These are phyloP conservation scores for Elegia similella DNA, from an alignment of 2,888 invertebrate species.

Conservation along the genomic window DNA sequence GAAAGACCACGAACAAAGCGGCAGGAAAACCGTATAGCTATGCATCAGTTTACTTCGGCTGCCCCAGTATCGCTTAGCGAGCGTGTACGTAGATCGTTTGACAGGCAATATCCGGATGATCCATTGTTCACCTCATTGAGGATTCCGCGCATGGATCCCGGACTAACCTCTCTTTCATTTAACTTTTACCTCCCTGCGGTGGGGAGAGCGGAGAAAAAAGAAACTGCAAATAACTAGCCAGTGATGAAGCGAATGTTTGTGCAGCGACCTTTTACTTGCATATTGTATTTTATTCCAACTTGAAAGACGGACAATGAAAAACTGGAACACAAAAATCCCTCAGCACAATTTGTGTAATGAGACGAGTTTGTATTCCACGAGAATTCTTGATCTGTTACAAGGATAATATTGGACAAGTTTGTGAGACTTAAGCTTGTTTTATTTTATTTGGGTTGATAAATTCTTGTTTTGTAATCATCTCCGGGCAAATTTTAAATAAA, in stretches of 20 bases:
- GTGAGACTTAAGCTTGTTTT: neutral
- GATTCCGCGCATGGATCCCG: conserved; percentile 60
- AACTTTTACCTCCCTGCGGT: conserved; percentile 37
- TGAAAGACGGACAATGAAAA: neutral
- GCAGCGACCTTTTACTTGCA: conserved; percentile 11
- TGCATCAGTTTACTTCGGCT: conserved; percentile 28
- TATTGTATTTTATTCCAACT: neutral
- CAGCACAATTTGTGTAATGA: neutral
- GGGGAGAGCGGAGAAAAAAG: conserved; percentile 35
- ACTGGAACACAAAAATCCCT: neutral
- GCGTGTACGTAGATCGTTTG: conserved; percentile 57
- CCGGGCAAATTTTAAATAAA: too few relatives aligned
- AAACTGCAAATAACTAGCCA: conserved; percentile 44
- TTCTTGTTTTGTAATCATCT: neutral
- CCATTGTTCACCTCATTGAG: conserved; percentile 77
- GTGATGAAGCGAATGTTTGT: conserved; percentile 10
- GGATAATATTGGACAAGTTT: conserved; percentile 1
- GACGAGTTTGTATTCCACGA: neutral
- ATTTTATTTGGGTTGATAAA: neutral
- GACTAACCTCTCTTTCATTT: conserved; percentile 49
- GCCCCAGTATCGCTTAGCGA: conserved; percentile 46
- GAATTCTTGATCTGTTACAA: conserved; percentile 7
- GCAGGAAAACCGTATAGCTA: conserved; percentile 7
- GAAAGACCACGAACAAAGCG: conserved; percentile 1
- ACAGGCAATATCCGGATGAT: conserved; percentile 79